A percentile compares a stretch with the other conserved stretches of the same genome.
Evolutionary conservation across 2,888 invertebrate genomes (phyloP).

Genomic region (Pogonocherus hispidulus): DNA sequence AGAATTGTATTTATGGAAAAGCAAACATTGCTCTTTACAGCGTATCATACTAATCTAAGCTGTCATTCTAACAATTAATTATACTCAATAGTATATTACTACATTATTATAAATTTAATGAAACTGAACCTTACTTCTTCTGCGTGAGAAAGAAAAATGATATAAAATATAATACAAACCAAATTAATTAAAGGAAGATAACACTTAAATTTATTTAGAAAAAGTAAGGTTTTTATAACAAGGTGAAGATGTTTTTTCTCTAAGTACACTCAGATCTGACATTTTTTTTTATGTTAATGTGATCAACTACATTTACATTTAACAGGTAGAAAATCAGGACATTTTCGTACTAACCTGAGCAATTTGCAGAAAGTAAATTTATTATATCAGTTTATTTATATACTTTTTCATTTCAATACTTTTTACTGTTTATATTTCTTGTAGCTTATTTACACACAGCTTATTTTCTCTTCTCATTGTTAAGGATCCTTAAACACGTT

Average conservation of each 20-base stretch:
- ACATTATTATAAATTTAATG: conserved; percentile 57
- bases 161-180: conserved; percentile 48
- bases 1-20: conserved; percentile 65
- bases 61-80: conserved; percentile 68
- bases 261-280: conserved; percentile 65
- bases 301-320: conserved; percentile 48
- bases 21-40: conserved; percentile 69
- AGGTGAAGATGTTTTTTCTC: conserved; percentile 56
- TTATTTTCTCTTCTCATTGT: too few relatives aligned
- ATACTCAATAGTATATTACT: conserved; percentile 57
- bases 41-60: conserved; percentile 66
- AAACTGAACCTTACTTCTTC: conserved; percentile 55
- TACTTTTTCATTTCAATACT: too few relatives aligned
- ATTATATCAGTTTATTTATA: too few relatives aligned
- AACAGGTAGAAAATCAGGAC: conserved; percentile 32
- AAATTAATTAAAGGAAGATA: conserved; percentile 44
- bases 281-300: conserved; percentile 51
- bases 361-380: neutral
- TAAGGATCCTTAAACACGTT: too few relatives aligned
- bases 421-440: too few relatives aligned
- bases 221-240: conserved; percentile 50
- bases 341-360: conserved; percentile 6
- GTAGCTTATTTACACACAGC: too few relatives aligned
- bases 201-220: conserved; percentile 44
- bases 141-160: conserved; percentile 42